phyloP scores from a whole-genome alignment of 2,888 invertebrate genomes.

The Clitarchus hookeri region DNA sequence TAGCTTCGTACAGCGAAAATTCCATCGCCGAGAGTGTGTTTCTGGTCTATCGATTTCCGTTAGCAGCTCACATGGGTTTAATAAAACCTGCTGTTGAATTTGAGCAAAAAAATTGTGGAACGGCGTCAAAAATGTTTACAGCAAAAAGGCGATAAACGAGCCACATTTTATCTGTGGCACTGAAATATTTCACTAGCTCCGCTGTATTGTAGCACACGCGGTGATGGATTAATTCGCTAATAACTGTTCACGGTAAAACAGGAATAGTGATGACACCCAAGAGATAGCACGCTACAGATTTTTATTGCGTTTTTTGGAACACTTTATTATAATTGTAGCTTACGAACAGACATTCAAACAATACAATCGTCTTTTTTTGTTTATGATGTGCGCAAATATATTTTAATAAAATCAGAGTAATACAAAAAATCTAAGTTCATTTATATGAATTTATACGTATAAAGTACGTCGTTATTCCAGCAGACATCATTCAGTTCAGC shows the following conservation, averaged over 20 bases:
- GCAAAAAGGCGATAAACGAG: neutral
- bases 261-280: neutral
- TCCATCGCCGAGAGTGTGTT: neutral
- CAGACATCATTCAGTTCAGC: too few relatives aligned
- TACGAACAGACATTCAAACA: too few relatives aligned
- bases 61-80: slow-evolving; percentile 2
- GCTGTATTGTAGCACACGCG: neutral
- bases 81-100: neutral
- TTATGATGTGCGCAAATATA: too few relatives aligned
- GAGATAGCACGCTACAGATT: neutral
- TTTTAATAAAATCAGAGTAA: too few relatives aligned
- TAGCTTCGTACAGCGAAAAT: neutral
- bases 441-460: too few relatives aligned
- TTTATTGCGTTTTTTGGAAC: too few relatives aligned
- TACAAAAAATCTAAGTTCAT: too few relatives aligned
- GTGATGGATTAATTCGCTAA: neutral
- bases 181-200: neutral
- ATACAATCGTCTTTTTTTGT: too few relatives aligned
- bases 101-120: neutral
- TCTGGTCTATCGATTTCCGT: neutral
- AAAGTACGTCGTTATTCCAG: too few relatives aligned
- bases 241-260: neutral
- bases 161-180: neutral
- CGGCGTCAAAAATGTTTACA: slow-evolving; percentile 4
- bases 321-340: too few relatives aligned